A percentile compares a stretch with the other conserved stretches of the same genome.
Evolutionary conservation across 2,113 vertebrate genomes (phyloP).

Genomic region (Formicarius rufipectus): DNA sequence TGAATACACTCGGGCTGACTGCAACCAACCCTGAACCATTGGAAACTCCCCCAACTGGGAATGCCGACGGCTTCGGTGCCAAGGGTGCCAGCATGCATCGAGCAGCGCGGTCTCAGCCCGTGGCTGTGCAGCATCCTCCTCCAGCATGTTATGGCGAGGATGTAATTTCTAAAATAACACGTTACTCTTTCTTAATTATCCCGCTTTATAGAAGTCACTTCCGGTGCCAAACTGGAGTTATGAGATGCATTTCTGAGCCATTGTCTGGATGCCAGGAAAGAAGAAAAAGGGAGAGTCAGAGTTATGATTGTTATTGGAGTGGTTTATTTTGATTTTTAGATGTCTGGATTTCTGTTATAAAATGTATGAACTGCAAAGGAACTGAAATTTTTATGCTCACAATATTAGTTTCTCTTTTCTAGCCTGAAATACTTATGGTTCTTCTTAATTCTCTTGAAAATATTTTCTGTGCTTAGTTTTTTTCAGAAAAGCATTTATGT

Average conservation of each 20-base stretch:
- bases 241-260: conserved; percentile 28
- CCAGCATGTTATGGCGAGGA: not conserved
- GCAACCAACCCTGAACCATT: not conserved
- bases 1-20: not conserved
- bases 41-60: not conserved
- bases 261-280: conserved; percentile 44
- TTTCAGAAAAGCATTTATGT: not conserved
- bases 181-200: conserved; percentile 58
- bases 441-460: conserved; percentile 51
- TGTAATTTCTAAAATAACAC: conserved; percentile 64
- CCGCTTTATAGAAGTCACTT: conserved; percentile 53
- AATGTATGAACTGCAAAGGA: conserved; percentile 59
- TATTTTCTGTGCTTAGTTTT: conserved; percentile 39
- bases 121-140: not conserved
- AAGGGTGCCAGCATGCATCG: not conserved
- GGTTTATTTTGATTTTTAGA: conserved; percentile 61
- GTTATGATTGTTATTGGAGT: conserved; percentile 57
- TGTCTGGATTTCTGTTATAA: conserved; percentile 62
- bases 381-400: conserved; percentile 51
- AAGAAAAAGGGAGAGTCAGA: conserved; percentile 29
- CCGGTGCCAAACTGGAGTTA: conserved; percentile 8
- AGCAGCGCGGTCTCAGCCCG: not conserved
- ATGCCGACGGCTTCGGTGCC: rapidly evolving
- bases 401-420: conserved; percentile 60
- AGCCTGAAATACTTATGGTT: conserved; percentile 36